Evolutionary conservation across 2,888 invertebrate genomes (phyloP), one percentile per base, ranked within the genome.

Genomic region (Dasysyrphus tricinctus): DNA sequence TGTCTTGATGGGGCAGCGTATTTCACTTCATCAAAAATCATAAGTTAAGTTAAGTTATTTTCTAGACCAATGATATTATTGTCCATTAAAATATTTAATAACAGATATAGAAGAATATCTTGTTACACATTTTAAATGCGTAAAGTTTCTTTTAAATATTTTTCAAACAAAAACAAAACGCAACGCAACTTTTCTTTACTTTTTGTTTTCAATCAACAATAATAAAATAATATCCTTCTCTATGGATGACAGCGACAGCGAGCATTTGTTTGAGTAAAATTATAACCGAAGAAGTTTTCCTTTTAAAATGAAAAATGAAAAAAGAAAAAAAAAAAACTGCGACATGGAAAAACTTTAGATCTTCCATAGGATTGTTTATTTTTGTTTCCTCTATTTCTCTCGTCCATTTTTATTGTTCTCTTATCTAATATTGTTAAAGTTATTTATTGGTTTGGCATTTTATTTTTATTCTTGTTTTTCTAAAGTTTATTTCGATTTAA

Each of bases 361-460:
- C 39, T 67, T 39, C 42, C 63, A 39, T 39, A 19, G 63, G 37
- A 76, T 54, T 77, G 77, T 47, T 47, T 51, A 54, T 29, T 29
- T 47, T 70, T 65, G 65, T 67, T n/a, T n/a, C n/a, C 24, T 19
- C n/a, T 34, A 56, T 56, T 34, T 34, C 56, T 54, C 19, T 47
- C 19, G 14, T 16, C 47, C 24, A 29, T 29, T 56, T 73, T 73
- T 72, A 42, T 73, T 59, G 37, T 44, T 9, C 14, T 54, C 16
- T n/a, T 29, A 69, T 44, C 47, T 65, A 47, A 49, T 73, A 49
- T 70, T 79, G 24, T 37, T 63, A 24, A 79, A 63, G 57, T 79
- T 80, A 76, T 84, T 84, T 84, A 84, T 84, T 72, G 79, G 73
- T n/a, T 56, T 47, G 69, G 37, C 19, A 67, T 44, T 44, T 44